Percentiles rank a stretch among this genome's conserved stretches.
Evolutionary conservation across 2,888 invertebrate genomes (phyloP).

Genomic region (Hesperia comma): DNA sequence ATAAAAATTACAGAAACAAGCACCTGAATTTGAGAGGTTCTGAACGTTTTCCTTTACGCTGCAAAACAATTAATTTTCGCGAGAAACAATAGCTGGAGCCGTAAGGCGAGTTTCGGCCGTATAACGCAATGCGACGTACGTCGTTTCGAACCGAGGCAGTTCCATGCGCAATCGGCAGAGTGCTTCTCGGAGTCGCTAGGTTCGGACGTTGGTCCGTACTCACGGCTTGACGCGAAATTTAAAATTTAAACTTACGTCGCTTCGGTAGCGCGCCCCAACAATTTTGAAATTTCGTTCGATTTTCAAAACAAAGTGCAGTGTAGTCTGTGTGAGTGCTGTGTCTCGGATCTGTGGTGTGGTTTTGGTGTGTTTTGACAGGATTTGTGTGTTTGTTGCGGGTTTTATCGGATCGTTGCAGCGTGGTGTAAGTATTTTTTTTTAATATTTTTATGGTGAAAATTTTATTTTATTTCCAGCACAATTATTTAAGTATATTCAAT

Average conservation of each 20-base stretch:
- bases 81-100: conserved; percentile 28
- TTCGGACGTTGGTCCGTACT: conserved; percentile 42
- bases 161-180: conserved; percentile 81
- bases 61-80: conserved; percentile 37
- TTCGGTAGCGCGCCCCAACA: conserved; percentile 2
- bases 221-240: conserved; percentile 36
- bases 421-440: conserved; percentile 25
- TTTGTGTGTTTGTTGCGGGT: conserved; percentile 15
- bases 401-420: not conserved
- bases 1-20: conserved; percentile 26
- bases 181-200: conserved; percentile 48
- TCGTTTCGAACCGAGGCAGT: conserved; percentile 60
- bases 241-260: conserved; percentile 37
- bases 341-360: conserved; percentile 27
- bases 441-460: not conserved
- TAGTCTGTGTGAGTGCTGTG: conserved; percentile 15
- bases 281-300: conserved; percentile 14
- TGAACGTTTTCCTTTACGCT: conserved; percentile 32
- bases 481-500: no score
- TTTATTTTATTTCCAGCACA: not conserved
- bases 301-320: not conserved
- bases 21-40: conserved; percentile 33
- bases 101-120: conserved; percentile 62
- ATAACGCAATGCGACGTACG: conserved; percentile 82
- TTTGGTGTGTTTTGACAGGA: conserved; percentile 26